A percentile compares a stretch with the other conserved stretches of the same genome.
phyloP scores from a whole-genome alignment of 1,140 invertebrate species.

The Drosophila repletoides region DNA sequence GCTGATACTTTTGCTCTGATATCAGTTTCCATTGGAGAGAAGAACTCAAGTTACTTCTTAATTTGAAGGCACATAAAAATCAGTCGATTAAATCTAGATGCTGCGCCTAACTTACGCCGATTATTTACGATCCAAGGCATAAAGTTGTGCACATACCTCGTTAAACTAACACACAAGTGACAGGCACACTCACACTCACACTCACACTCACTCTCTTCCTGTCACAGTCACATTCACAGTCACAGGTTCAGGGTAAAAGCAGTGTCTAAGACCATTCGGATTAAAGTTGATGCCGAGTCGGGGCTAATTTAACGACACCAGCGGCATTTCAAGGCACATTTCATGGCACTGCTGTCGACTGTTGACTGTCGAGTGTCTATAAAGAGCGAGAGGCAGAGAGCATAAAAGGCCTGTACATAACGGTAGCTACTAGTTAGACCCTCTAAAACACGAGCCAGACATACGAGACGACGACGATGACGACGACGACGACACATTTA shows the following conservation, averaged over 20 bases:
- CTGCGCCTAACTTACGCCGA: constrained; percentile 18
- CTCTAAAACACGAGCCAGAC: constrained; percentile 35
- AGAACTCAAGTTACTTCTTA: constrained; percentile 24
- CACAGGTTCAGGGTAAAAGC: neutral
- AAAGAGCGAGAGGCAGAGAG: too few species aligned
- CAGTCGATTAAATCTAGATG: constrained; percentile 7
- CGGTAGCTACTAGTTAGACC: constrained; percentile 41
- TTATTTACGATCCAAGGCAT: constrained; percentile 35
- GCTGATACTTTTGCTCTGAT: neutral
- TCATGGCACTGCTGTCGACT: constrained; percentile 4
- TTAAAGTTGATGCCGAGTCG: constrained; percentile 32
- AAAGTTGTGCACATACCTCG: constrained; percentile 21
- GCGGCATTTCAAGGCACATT: constrained; percentile 33
- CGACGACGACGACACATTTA: constrained; percentile 43
- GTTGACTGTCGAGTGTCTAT: constrained; percentile 19
- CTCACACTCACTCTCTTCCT: too few species aligned
- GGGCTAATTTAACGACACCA: constrained; percentile 43
- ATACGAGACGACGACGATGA: constrained; percentile 29
- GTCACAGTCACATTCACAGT: too few species aligned
- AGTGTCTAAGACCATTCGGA: constrained; percentile 12
- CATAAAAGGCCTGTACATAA: constrained; percentile 19
- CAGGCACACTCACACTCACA: too few species aligned
- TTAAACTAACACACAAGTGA: constrained; percentile 11
- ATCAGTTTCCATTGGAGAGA: constrained; percentile 8
- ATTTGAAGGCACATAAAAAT: constrained; percentile 33